Base-by-base conservation (phyloP, 2,888 invertebrate species). In the Phengaris arion region DNA sequence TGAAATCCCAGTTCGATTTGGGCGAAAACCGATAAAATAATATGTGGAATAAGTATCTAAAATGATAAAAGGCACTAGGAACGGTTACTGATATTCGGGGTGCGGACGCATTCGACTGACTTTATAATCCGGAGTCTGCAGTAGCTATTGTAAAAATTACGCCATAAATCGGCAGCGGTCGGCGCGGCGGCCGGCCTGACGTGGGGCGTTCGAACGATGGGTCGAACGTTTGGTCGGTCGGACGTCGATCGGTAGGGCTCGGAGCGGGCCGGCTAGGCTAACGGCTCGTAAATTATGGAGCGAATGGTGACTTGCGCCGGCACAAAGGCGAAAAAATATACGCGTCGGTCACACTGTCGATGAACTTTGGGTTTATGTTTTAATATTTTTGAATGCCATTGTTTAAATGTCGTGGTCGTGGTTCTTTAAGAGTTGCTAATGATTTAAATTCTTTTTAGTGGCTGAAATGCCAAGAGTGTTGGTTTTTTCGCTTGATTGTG, bases 121-220 rank as follows among this genome's bases (percentile, higher is more conserved):
- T 75, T 70, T 75, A 75, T 75, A 75, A 75, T 57, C 75, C 75
- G 55, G 76, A 72, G 74, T 76, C 77, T 79, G 79, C 79, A 77
- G 84, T 83, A 85, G 83, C 86, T 85, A 90, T 90, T 91, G 89
- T 91, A 90, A 90, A 90, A 90, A 91, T 91, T 87, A 87, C 87
- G 84, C 87, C 81, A 89, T 91, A 91, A 91, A 91, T 92, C 87
- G 85, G 54, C 54, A 72, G 85, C 85, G 86, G 86, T 86, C 85
- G 86, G 85, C 78, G 86, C 85, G 86, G 85, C 78, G 86, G 85
- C 78, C 85, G 85, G 85, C 85, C 84, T 85, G 64, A 64, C 35
- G 64, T 64, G 35, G 64, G 64, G 35, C 64, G 35, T 45, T 45
- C 13, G 64, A 45, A 45, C 59, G 22, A 15, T 64, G 45, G 64